These are phyloP conservation scores for Drosophila greeni DNA, from an alignment of 2,888 invertebrate genomes.

Conservation along the genomic window DNA sequence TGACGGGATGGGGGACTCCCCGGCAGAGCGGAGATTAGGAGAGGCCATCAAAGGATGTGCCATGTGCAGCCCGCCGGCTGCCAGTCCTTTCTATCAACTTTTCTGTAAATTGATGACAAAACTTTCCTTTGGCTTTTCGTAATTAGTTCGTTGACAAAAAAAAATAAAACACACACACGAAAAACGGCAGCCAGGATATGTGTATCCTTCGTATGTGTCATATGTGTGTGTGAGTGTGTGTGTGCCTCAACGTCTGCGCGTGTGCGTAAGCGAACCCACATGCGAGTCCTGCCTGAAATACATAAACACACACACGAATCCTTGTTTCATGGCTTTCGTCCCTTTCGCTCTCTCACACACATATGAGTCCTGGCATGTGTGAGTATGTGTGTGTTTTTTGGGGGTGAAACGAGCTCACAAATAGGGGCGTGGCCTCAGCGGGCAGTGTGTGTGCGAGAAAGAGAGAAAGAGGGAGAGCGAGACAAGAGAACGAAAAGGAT, in stretches of 20 bases:
- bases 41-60: slow-evolving; percentile 13
- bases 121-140: slow-evolving; percentile 61
- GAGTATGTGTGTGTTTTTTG: slow-evolving; percentile 20
- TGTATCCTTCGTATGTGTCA: slow-evolving; percentile 15
- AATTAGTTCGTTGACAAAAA: slow-evolving; percentile 54
- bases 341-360: slow-evolving; percentile 17
- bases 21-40: slow-evolving; percentile 2
- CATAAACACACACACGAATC: slow-evolving; percentile 38
- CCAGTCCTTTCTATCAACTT: background rate
- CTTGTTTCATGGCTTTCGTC: slow-evolving; percentile 9
- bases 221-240: slow-evolving; percentile 3
- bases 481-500: slow-evolving; percentile 8
- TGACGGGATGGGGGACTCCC: too few species aligned
- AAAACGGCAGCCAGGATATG: slow-evolving; percentile 16
- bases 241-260: slow-evolving; percentile 31
- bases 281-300: slow-evolving; percentile 42
- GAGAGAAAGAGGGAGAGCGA: background rate
- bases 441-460: background rate
- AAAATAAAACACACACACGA: background rate
- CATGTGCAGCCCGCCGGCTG: background rate
- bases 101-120: slow-evolving; percentile 44
- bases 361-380: slow-evolving; percentile 3
- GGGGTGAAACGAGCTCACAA: slow-evolving; percentile 54
- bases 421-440: slow-evolving; percentile 49
- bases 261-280: slow-evolving; percentile 44